Evolutionary conservation across 2,888 invertebrate genomes (phyloP).

Genomic region (Panopea generosa): DNA sequence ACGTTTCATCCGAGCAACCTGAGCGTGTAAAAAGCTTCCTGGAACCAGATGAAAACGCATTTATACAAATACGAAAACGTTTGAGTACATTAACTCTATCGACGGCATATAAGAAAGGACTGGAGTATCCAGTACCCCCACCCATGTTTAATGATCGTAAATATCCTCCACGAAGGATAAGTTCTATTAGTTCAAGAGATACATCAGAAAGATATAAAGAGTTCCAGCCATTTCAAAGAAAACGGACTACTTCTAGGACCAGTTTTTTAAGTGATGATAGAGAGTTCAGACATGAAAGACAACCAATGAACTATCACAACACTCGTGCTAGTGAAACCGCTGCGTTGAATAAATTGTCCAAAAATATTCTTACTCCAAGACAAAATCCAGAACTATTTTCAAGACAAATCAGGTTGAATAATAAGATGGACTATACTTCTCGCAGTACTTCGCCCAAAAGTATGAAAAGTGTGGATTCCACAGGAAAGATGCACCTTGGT

Average conservation of each 20-base stretch:
- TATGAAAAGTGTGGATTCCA: slow-evolving; percentile 50
- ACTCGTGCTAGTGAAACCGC: slow-evolving; percentile 44
- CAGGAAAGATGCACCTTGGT: slow-evolving; percentile 57
- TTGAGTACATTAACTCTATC: slow-evolving; percentile 46
- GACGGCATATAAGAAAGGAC: slow-evolving; percentile 45
- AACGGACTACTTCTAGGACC: slow-evolving; percentile 21
- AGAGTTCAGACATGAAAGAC: slow-evolving; percentile 32
- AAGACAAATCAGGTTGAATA: slow-evolving; percentile 46
- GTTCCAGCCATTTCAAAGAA: neutral
- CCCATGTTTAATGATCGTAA: slow-evolving; percentile 48
- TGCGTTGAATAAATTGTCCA: slow-evolving; percentile 37
- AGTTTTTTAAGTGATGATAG: slow-evolving; percentile 48
- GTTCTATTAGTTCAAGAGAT: slow-evolving; percentile 49
- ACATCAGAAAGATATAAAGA: slow-evolving; percentile 13
- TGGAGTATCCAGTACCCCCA: slow-evolving; percentile 20
- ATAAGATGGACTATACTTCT: slow-evolving; percentile 15
- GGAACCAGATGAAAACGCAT: slow-evolving; percentile 44
- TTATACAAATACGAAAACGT: slow-evolving; percentile 49
- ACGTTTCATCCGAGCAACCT: neutral
- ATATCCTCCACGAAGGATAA: slow-evolving; percentile 44
- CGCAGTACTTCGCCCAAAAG: slow-evolving; percentile 58
- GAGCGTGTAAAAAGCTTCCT: slow-evolving; percentile 38
- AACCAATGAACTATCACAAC: neutral
- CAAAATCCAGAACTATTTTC: slow-evolving; percentile 62
- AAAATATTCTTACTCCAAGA: slow-evolving; percentile 51